A percentile compares a stretch with the other conserved stretches of the same genome.
These are phyloP conservation scores for Embiotoca jacksoni DNA, from an alignment of 2,113 vertebrate genomes.

Conservation along the genomic window DNA sequence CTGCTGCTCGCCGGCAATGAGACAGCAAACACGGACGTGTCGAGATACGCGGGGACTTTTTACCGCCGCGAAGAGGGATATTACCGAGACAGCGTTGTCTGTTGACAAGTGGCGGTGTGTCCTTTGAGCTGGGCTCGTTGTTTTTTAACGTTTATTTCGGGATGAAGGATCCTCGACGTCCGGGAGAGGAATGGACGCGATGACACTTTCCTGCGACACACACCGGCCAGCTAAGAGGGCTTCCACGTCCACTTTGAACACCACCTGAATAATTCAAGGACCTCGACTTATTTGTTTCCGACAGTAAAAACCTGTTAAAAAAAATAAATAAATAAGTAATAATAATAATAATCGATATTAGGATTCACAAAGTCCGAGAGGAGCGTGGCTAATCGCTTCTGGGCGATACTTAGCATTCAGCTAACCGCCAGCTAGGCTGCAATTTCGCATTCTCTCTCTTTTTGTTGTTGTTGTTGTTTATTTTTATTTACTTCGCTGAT, in stretches of 20 bases:
- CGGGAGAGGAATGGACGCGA: constrained; percentile 64
- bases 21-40: constrained; percentile 80
- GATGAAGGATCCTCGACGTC: constrained; percentile 32
- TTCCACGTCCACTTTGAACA: constrained; percentile 17
- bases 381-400: constrained; percentile 31
- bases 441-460: constrained; percentile 11
- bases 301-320: not conserved
- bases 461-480: constrained; percentile 28
- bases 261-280: not conserved
- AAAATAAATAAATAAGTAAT: no score
- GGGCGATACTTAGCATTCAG: constrained; percentile 20
- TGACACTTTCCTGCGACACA: constrained; percentile 74
- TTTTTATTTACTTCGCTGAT: constrained; percentile 13
- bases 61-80: constrained; percentile 48
- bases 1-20: constrained; percentile 79
- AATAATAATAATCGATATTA: no score
- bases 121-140: not conserved
- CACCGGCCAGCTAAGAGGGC: constrained; percentile 58
- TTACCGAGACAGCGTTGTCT: constrained; percentile 17
- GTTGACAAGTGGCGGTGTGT: not conserved
- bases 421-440: constrained; percentile 49
- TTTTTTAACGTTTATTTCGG: not conserved
- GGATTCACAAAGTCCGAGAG: not conserved
- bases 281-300: no score
- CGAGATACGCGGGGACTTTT: constrained; percentile 30